These are phyloP conservation scores for Candoia aspera DNA, from an alignment of 2,113 vertebrate genomes.

Conservation along the genomic window DNA sequence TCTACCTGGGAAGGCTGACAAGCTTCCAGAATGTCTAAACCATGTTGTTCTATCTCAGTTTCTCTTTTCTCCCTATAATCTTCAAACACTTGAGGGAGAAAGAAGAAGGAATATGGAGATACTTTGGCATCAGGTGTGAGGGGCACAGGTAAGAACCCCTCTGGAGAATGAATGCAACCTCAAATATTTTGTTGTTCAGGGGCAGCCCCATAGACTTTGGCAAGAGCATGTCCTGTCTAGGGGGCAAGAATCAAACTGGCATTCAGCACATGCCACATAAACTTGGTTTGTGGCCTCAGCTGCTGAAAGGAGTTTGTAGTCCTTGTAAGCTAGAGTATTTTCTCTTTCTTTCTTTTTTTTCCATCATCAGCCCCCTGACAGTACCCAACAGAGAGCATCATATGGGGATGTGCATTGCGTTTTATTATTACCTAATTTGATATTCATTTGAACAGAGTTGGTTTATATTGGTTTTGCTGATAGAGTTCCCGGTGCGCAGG, in stretches of 20 bases:
- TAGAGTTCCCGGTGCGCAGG: conserved; percentile 1
- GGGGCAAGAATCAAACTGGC: not conserved
- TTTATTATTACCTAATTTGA: conserved; percentile 13
- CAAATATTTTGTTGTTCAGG: not conserved
- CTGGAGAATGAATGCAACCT: not conserved
- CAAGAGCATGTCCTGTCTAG: not conserved
- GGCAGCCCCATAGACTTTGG: not conserved
- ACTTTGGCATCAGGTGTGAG: not conserved
- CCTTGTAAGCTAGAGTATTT: accelerated
- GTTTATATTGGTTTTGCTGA: conserved; percentile 50
- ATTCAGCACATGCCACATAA: not conserved
- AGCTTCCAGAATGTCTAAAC: not conserved
- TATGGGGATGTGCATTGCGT: not conserved
- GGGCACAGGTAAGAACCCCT: not conserved
- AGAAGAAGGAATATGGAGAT: not conserved
- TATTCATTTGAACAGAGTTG: conserved; percentile 27
- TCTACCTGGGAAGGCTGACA: no score
- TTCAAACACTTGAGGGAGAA: not conserved
- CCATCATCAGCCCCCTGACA: not conserved
- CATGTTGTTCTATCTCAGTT: not conserved
- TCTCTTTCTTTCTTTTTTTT: not conserved
- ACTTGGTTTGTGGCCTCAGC: not conserved
- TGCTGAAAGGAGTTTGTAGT: not conserved
- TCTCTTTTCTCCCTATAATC: not conserved
- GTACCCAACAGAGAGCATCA: conserved; percentile 40